Evolutionary conservation across 2,113 vertebrate genomes (phyloP), one percentile per base, ranked within the genome.

Genomic region (Phylloscopus trochilus): DNA sequence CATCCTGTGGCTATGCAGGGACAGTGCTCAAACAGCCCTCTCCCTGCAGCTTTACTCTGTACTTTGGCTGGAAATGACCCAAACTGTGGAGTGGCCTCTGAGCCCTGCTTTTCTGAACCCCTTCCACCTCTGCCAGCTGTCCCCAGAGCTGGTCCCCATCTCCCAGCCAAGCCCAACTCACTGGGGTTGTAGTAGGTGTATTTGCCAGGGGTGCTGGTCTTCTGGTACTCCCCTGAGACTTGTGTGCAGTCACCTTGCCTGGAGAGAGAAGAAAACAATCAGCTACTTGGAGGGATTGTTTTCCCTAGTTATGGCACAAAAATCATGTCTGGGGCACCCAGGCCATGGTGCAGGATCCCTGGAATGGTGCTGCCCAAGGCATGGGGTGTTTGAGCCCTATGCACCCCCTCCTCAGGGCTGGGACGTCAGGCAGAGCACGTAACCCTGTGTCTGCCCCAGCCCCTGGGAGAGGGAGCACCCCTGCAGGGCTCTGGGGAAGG

Each of bases 241-340:
- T 58, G 88, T 1, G 77, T 96, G 66, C 98, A 98, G 46, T 91
- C 63, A 6, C 98, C 97, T 73, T 95, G 97, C 91, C 98, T 98
- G 84, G 60, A 92, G 89, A 81, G 15, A 91, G 44, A 22, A 85
- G 27, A 74, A 41, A 89, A 72, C 27, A 68, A 21, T 78, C 27
- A 83, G 53, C 43, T 80, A 13, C 51, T 84, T 22, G 13, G 35
- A 28, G 28, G 8, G 17, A 72, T 56, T 1, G 1, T 43, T 43
- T 23, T 33, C 77, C 12, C 28, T 62, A 39, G 13, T 73, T 87
- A 4, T 35, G 49, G n/a, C 22, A 76, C 4, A 1, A 53, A 74
- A 78, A 62, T 46, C 17, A 4, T 7, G 4, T 11, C 37, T 62
- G 72, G 26, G 18, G 3, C 53, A 69, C 21, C 0, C 12, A 62